Evolutionary conservation across 2,888 invertebrate genomes (phyloP), one percentile per base, ranked within the genome.

Genomic region (Xanthorhoe spadicearia): DNA sequence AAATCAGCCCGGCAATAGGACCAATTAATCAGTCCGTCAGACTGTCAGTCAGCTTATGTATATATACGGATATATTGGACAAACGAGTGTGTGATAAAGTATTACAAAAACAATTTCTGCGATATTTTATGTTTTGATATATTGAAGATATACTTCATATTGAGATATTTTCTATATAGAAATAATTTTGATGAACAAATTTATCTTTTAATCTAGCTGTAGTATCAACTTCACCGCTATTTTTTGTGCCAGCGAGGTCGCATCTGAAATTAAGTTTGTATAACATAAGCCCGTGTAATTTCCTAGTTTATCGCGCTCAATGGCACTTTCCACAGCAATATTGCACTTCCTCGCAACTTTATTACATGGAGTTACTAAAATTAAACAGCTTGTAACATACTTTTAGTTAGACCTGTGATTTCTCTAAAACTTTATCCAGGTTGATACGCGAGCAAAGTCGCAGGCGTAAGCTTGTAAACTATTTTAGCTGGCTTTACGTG

Each of bases 231-330:
- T 19, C 46, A 35, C 43, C 51, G n/a, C 55, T 58, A 43, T 13
- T 59, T 43, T 57, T 62, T 32, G 32, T 7, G 32, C 57, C 23
- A 48, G 10, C 46, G 28, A 64, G 53, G 60, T 70, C 60, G 60
- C 60, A 35, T 17, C 50, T 28, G n/a, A 61, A 54, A 32, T 62
- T 64, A 57, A 66, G 15, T 61, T 64, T 61, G 46, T 59, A 50
- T 50, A 50, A 57, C 46, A 23, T 32, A 55, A 56, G 56, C 35
- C 35, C 46, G 32, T 28, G 38, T 58, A 59, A 53, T 59, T 64
- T 59, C 58, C 58, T 23, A 48, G 58, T 38, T 13, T 23, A 59
- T 49, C 19, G 10, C 23, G 57, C 32, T 46, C 35, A 58, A 54
- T 59, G 15, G 52, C 54, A 59, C 59, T 54, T 50, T 28, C 53